A percentile compares a stretch with the other conserved stretches of the same genome.
Conservation (phyloP, 1,140 invertebrate genomes). For the Arion vulgaris region DNA sequence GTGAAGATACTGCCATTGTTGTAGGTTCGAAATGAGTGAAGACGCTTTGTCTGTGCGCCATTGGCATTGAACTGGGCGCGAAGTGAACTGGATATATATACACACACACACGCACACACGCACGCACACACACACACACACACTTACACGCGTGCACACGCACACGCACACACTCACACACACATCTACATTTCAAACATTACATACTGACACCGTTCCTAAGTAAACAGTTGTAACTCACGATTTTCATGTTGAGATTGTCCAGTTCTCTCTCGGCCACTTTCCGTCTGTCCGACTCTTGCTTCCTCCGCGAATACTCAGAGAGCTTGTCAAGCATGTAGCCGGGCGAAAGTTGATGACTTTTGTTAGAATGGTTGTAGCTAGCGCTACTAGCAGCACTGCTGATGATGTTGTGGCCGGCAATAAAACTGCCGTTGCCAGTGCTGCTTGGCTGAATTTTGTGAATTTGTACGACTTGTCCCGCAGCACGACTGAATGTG, state of each 20-base stretch:
- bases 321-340: slow-evolving; percentile 16
- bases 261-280: slow-evolving; percentile 40
- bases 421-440: neutral
- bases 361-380: neutral
- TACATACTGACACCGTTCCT: no score
- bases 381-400: neutral
- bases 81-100: no score
- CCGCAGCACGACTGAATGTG: neutral
- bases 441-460: neutral
- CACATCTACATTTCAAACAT: no score
- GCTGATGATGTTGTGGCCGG: neutral
- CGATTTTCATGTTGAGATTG: slow-evolving; percentile 36
- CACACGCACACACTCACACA: no score
- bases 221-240: no score
- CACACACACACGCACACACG: no score
- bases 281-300: slow-evolving; percentile 29
- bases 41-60: no score
- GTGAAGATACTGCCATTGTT: no score
- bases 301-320: slow-evolving; percentile 8
- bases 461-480: neutral
- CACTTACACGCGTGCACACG: no score
- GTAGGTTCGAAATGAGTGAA: no score
- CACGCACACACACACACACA: no score
- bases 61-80: no score
- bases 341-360: neutral